Percentiles rank a stretch among this genome's conserved stretches.
These are phyloP conservation scores for Antechinus stuartii DNA, from an alignment of 2,113 vertebrate species.

Conservation along the genomic window DNA sequence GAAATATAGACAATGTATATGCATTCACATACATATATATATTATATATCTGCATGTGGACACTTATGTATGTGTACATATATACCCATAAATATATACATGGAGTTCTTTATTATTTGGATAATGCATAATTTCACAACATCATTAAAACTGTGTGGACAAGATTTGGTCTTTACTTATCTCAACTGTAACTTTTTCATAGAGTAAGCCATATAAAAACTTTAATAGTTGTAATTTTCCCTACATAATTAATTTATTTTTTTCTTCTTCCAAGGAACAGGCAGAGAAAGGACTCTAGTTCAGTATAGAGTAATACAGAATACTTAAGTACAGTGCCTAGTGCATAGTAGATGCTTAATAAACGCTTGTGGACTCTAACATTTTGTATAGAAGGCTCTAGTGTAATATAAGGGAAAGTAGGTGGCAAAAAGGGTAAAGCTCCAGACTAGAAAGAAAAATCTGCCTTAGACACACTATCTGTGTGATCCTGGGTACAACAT, in stretches of 20 bases:
- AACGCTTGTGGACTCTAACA: no score
- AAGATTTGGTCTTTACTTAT: not conserved
- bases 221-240: conserved; percentile 7
- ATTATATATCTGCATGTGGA: no score
- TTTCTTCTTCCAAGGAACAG: not conserved
- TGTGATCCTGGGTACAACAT: no score
- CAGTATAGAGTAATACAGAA: not conserved
- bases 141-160: not conserved
- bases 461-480: no score
- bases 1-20: no score
- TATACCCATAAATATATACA: not conserved
- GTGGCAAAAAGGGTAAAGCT: not conserved
- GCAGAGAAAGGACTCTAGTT: not conserved
- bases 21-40: no score
- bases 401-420: not conserved
- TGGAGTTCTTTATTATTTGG: not conserved
- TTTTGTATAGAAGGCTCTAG: not conserved
- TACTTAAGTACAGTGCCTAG: not conserved
- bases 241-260: not conserved
- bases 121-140: not conserved
- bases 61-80: no score
- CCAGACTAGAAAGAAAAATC: not conserved
- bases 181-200: not conserved
- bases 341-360: not conserved
- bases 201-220: not conserved